Evolutionary conservation across 2,888 invertebrate genomes (phyloP).

Genomic region (Petrolisthes cinctipes): DNA sequence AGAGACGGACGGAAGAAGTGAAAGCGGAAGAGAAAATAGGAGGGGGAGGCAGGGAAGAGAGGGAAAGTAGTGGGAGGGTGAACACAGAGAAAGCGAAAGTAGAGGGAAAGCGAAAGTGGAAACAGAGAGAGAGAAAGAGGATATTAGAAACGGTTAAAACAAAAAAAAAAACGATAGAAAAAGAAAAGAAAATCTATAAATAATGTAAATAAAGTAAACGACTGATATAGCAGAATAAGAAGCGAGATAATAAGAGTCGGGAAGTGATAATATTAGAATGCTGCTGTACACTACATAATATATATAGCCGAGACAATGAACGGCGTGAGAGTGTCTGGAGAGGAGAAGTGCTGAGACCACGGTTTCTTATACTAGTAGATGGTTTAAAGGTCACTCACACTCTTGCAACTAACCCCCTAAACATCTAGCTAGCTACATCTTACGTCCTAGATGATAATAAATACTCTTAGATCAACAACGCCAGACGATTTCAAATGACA

Average conservation of each 20-base stretch:
- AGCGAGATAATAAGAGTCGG: neutral
- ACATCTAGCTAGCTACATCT: no score
- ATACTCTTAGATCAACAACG: no score
- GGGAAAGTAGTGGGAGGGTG: neutral
- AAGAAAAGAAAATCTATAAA: neutral
- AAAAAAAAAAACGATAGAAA: neutral
- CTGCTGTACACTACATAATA: neutral
- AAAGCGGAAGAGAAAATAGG: neutral
- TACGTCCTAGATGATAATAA: no score
- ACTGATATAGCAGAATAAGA: slow-evolving; percentile 13
- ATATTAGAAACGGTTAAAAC: neutral
- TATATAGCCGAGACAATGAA: neutral
- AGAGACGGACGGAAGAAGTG: neutral
- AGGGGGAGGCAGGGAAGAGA: neutral
- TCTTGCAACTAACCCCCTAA: no score
- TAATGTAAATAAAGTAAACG: slow-evolving; percentile 9
- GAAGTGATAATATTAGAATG: neutral
- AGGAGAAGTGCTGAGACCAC: neutral
- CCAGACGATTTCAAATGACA: no score
- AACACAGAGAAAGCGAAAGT: neutral
- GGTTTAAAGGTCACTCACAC: no score
- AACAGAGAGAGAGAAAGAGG: neutral
- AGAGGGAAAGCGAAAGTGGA: neutral
- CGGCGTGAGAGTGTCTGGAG: neutral
- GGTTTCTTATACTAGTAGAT: no score